Base-by-base conservation (phyloP, 2,888 invertebrate species). In the Agelastica alni region DNA sequence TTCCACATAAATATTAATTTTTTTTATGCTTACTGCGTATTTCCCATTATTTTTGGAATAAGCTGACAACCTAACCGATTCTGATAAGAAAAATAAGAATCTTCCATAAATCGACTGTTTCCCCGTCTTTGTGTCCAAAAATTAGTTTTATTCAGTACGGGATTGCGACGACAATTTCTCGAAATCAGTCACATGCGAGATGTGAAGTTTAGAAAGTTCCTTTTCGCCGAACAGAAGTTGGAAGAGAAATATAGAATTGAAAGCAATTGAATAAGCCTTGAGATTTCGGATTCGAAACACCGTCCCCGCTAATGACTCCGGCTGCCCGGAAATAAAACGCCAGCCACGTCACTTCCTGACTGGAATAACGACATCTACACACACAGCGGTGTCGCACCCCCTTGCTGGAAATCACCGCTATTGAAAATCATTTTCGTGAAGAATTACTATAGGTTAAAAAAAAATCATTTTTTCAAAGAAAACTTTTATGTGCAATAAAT, bases 341-440 rank as follows among this genome's bases (percentile, higher is more conserved):
- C 68, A 65, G 66, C 66, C 68, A 67, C 66, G 70, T 70, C 70
- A 70, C 68, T 68, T 69, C 69, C 70, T 70, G 72, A 70, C 70
- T 65, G 61, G 70, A 72, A 72, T 72, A 70, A 71, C 66, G 69
- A 69, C 20, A 12, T 39, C 37, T 39, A 10, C 20, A 20, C 37
- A n/a, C n/a, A 20, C 37, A 39, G 37, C 20, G 37, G 37, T 39
- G 12, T 39, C 4, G n/a, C n/a, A n/a, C n/a, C n/a, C n/a, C n/a
- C n/a, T n/a, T n/a, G n/a, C n/a, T n/a, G n/a, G n/a, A n/a, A n/a
- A n/a, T n/a, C n/a, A n/a, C n/a, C n/a, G n/a, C n/a, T n/a, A n/a
- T n/a, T n/a, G n/a, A n/a, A n/a, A n/a, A n/a, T n/a, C n/a, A n/a
- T n/a, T n/a, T n/a, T n/a, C n/a, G n/a, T n/a, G n/a, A n/a, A n/a